phyloP scores from a whole-genome alignment of 1,140 invertebrate genomes.

The Lepidurus apus region DNA sequence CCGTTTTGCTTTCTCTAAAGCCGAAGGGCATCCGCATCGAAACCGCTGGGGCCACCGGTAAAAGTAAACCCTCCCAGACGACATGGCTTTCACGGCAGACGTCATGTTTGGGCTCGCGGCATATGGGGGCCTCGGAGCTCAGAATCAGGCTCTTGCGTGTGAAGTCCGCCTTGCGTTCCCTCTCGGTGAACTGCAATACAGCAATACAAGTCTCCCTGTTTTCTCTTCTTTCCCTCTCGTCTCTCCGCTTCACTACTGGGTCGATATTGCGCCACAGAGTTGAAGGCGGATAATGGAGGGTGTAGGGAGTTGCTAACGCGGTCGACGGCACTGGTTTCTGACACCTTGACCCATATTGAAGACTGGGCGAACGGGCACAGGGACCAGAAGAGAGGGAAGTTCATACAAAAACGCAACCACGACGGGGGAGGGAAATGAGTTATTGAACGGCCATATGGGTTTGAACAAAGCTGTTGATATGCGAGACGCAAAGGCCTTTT shows the following conservation, averaged over 20 bases:
- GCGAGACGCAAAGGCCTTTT: not conserved
- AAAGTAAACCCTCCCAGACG: not conserved
- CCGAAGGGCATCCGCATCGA: not conserved
- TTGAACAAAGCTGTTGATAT: not conserved
- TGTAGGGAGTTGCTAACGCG: not conserved
- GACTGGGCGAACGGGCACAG: not conserved
- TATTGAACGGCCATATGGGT: not conserved
- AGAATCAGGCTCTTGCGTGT: not conserved
- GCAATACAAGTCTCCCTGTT: not conserved
- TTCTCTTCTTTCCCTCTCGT: not conserved
- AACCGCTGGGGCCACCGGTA: not conserved
- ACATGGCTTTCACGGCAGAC: not conserved
- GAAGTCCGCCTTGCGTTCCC: not conserved
- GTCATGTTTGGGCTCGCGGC: not conserved
- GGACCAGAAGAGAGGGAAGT: not conserved
- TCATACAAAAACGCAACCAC: not conserved
- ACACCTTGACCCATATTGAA: conserved; percentile 21
- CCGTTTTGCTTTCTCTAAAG: not conserved
- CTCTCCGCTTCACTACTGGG: not conserved
- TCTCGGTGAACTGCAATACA: not conserved
- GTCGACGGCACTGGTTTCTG: conserved; percentile 8
- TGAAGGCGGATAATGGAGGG: conserved; percentile 7
- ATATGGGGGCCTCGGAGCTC: not conserved
- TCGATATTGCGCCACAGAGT: conserved; percentile 9
- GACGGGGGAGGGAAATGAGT: not conserved